Conservation (phyloP, 2,888 invertebrate species). For the Drosophila paranaensis region DNA sequence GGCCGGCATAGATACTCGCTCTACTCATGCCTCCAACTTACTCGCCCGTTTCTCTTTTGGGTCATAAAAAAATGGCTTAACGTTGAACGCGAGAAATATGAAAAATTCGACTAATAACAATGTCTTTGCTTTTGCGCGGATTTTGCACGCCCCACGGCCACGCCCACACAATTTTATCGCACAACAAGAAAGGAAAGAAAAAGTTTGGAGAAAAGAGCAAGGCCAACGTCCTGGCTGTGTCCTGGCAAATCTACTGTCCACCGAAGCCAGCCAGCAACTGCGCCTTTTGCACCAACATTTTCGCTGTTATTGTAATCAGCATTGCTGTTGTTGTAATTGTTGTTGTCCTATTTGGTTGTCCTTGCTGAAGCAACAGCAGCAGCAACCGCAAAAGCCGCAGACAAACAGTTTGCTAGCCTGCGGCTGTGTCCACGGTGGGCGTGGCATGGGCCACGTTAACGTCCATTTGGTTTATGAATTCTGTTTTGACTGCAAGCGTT, state of each 20-base stretch:
- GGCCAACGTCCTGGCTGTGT: conserved; percentile 43
- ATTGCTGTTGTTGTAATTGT: conserved; percentile 19
- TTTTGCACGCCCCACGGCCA: conserved; percentile 19
- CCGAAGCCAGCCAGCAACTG: conserved; percentile 3
- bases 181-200: conserved; percentile 23
- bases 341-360: conserved; percentile 31
- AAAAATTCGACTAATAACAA: conserved; percentile 60
- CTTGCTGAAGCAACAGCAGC: conserved; percentile 29
- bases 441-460: conserved; percentile 23
- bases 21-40: not conserved
- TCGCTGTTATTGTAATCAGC: conserved; percentile 53
- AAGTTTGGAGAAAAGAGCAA: not conserved
- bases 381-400: conserved; percentile 62
- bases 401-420: conserved; percentile 54
- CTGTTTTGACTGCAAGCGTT: conserved; percentile 66
- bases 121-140: conserved; percentile 35
- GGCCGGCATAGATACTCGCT: not conserved
- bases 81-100: conserved; percentile 56
- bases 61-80: conserved; percentile 44
- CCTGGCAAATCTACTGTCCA: conserved; percentile 30
- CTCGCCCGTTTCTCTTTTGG: conserved; percentile 5
- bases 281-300: conserved; percentile 29
- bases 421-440: not conserved
- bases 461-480: conserved; percentile 71
- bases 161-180: conserved; percentile 67